Conservation (phyloP, 2,888 invertebrate genomes). For the Hirtodrosophila alboralis region DNA sequence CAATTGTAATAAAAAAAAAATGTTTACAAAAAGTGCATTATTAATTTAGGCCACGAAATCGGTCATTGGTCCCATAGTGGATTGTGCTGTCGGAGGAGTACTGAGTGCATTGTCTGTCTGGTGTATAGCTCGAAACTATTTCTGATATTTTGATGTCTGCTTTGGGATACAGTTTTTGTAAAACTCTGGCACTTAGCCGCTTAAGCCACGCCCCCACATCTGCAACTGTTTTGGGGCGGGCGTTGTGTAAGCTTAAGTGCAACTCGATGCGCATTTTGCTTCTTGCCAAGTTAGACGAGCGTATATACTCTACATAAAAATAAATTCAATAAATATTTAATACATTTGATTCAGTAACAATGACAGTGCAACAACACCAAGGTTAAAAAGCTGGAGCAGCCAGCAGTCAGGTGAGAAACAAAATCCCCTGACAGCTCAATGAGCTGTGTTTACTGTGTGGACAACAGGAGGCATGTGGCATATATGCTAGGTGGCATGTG, state of each 20-base stretch:
- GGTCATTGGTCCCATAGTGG: too few relatives aligned
- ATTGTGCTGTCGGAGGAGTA: too few relatives aligned
- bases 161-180: constrained; percentile 4
- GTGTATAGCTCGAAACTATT: too few relatives aligned
- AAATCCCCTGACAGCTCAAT: constrained; percentile 40
- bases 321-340: constrained; percentile 76
- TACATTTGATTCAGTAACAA: constrained; percentile 64
- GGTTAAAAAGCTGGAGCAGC: constrained; percentile 14
- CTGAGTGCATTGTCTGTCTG: too few relatives aligned
- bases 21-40: too few relatives aligned
- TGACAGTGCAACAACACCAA: constrained; percentile 35
- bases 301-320: constrained; percentile 56
- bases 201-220: constrained; percentile 26
- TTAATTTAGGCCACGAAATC: too few relatives aligned
- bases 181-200: constrained; percentile 22
- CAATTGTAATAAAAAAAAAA: too few relatives aligned
- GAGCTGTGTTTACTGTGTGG: constrained; percentile 22
- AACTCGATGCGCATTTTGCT: constrained; percentile 35
- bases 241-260: constrained; percentile 66
- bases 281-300: constrained; percentile 21
- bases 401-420: constrained; percentile 50
- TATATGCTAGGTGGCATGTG: too few relatives aligned
- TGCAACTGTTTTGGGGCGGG: constrained; percentile 2
- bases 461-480: constrained; percentile 1
- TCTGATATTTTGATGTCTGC: too few relatives aligned